Evolutionary conservation across 53 echinoderm and acorn worm species (phyloP).

Genomic region (Antedon mediterranea): DNA sequence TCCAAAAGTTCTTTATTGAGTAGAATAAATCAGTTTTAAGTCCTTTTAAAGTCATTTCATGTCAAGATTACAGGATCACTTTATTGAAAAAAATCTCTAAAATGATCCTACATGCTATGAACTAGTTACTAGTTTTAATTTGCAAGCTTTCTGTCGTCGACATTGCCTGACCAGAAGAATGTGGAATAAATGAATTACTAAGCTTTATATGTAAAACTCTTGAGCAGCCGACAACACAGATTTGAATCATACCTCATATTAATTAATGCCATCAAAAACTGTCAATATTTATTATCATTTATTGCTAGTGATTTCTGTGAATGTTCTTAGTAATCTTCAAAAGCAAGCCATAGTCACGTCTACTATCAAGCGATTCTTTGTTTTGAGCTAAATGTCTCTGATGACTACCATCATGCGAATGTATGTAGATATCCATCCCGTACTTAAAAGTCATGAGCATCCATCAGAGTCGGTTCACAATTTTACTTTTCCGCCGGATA

Average conservation of each 20-base stretch:
- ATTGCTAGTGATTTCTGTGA: not conserved
- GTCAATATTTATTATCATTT: constrained; percentile 1
- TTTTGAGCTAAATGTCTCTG: not conserved
- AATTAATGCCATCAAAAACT: constrained; percentile 1
- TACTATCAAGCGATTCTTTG: not conserved
- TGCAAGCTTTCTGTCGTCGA: not conserved
- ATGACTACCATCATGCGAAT: not conserved
- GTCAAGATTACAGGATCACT: not conserved
- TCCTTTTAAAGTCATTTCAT: not conserved
- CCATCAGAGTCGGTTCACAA: not conserved
- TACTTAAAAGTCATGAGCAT: constrained; percentile 1
- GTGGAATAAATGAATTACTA: not conserved
- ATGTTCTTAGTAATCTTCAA: not conserved
- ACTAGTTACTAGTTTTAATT: constrained; percentile 1
- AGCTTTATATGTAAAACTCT: constrained; percentile 1
- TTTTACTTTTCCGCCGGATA: not conserved
- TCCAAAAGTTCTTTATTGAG: not conserved
- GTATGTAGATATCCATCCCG: not conserved
- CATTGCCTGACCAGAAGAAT: not conserved
- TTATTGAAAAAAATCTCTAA: not conserved
- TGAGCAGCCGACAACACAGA: not conserved
- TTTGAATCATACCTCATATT: not conserved
- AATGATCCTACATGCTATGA: not conserved
- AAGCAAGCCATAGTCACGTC: not conserved
- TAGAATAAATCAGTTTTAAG: not conserved